phyloP scores from a whole-genome alignment of 1,140 invertebrate species.

The Drosophila nikananu region DNA sequence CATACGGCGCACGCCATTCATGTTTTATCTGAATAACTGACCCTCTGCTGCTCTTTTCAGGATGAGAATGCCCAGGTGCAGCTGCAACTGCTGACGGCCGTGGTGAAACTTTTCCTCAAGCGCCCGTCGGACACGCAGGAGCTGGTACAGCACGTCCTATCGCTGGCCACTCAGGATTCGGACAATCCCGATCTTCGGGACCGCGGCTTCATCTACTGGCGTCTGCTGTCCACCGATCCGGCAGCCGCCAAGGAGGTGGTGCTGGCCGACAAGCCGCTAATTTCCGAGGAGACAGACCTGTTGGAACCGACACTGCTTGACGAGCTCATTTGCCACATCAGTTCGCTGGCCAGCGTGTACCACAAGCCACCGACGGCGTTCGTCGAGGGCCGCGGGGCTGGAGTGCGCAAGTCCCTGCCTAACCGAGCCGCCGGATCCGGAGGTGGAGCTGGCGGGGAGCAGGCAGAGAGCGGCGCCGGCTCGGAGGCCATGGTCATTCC shows the following conservation, averaged over 20 bases:
- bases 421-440: constrained; percentile 86
- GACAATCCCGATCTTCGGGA: constrained; percentile 99
- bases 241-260: constrained; percentile 99
- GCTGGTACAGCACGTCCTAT: constrained; percentile 97
- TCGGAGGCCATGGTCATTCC: constrained; percentile 86
- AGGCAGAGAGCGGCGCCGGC: constrained; percentile 42
- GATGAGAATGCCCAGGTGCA: constrained; percentile 99
- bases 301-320: constrained; percentile 98
- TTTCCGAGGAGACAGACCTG: constrained; percentile 99
- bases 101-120: constrained; percentile 99
- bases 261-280: constrained; percentile 99
- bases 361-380: constrained; percentile 99
- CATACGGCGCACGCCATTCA: neutral
- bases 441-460: constrained; percentile 67
- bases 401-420: constrained; percentile 89
- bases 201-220: constrained; percentile 99
- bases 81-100: constrained; percentile 97
- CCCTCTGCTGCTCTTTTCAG: constrained; percentile 87
- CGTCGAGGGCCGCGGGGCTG: constrained; percentile 94
- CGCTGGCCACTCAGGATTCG: constrained; percentile 98
- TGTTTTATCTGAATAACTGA: neutral
- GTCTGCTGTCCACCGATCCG: constrained; percentile 98
- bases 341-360: constrained; percentile 98
- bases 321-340: constrained; percentile 99
- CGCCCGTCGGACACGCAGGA: constrained; percentile 99